Evolutionary conservation across 1,140 invertebrate species (phyloP).

Genomic region (Euura saliciscinereae): DNA sequence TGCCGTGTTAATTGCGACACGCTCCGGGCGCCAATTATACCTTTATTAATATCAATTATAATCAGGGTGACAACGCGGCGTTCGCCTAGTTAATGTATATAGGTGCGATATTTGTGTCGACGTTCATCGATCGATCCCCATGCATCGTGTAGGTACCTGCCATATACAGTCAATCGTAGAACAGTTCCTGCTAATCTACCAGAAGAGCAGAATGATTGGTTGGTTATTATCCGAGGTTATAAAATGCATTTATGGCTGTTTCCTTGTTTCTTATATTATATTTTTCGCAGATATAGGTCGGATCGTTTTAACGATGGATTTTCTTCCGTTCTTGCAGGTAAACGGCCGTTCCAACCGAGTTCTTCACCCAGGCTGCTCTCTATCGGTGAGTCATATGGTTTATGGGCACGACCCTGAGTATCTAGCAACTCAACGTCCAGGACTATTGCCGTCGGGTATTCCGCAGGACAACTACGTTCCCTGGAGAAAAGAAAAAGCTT

Average conservation of each 20-base stretch:
- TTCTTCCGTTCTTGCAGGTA: background rate
- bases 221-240: background rate
- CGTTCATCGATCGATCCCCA: too few species aligned
- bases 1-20: background rate
- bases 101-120: too few species aligned
- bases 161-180: too few species aligned
- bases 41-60: too few species aligned
- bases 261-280: background rate
- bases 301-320: background rate
- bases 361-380: background rate
- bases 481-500: background rate
- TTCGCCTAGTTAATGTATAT: background rate
- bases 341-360: slow-evolving; percentile 4
- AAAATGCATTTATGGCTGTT: background rate
- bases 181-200: too few species aligned
- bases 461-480: background rate
- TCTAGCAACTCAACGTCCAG: background rate
- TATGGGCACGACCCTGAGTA: slow-evolving; percentile 1
- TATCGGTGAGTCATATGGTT: slow-evolving; percentile 7
- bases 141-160: too few species aligned
- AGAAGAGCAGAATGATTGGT: too few species aligned
- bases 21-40: background rate
- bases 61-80: background rate
- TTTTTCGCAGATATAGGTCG: too few species aligned
- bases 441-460: background rate